Evolutionary conservation across 2,113 vertebrate genomes (phyloP).

Genomic region (Ceyx melanurus): DNA sequence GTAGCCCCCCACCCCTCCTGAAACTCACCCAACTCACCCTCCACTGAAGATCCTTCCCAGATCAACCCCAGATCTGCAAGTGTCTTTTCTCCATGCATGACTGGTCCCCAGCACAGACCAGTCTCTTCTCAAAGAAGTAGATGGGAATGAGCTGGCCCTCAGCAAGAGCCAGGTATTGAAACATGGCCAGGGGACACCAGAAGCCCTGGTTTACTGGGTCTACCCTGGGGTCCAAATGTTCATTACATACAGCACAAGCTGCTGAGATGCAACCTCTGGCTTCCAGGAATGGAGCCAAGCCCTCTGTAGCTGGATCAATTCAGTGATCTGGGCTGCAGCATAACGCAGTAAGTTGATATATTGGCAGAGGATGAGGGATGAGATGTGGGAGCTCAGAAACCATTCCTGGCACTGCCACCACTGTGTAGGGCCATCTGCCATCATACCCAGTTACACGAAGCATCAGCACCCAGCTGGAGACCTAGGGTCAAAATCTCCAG

Average conservation of each 20-base stretch:
- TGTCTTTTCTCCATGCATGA: not conserved
- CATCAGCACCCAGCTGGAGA: fast-evolving
- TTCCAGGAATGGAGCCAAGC: not conserved
- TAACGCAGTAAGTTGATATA: fast-evolving
- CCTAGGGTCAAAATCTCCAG: not conserved
- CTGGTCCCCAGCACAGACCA: fast-evolving
- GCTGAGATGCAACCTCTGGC: no score
- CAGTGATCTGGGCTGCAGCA: not conserved
- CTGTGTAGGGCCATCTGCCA: fast-evolving
- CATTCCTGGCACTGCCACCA: not conserved
- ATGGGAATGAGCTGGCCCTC: not conserved
- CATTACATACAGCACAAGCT: no score
- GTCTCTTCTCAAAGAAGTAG: not conserved
- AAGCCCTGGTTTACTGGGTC: not conserved
- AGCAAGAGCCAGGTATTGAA: not conserved
- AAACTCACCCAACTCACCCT: not conserved
- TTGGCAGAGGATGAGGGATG: not conserved
- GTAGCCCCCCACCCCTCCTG: no score
- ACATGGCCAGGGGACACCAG: not conserved
- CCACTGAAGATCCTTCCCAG: not conserved
- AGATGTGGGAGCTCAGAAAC: not conserved
- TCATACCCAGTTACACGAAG: not conserved
- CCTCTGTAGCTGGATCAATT: not conserved
- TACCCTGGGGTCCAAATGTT: not conserved
- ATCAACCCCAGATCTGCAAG: not conserved